Base-by-base conservation (phyloP, 1,140 invertebrate genomes). In the Drosophila kanapiae region DNA sequence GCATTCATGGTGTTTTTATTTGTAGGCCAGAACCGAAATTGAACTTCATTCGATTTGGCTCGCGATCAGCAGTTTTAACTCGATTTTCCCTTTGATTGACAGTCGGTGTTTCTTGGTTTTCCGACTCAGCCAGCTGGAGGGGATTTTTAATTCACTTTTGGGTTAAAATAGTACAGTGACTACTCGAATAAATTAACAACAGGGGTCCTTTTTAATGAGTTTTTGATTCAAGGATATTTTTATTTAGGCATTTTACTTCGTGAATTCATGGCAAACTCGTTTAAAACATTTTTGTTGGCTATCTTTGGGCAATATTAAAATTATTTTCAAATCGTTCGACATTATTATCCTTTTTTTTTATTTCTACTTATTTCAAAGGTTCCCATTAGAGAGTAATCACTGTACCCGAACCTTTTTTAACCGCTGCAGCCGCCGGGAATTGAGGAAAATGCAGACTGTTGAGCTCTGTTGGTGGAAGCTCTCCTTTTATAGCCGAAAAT, bases 51-150 rank as follows among this genome's bases (percentile, higher is more conserved):
- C 27, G 53, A 72, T 72, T 72, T 49, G 35, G 14, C 13, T 8
- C 9, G 53, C 37, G 69, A 71, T 72, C 69, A 43, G 40, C 45
- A 11, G 38, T 16, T 57, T 38, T 57, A 71, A 71, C 49, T 71
- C 49, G 43, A 72, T 72, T 72, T 37, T 18, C 6, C 29, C 13
- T 18, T 59, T 59, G 65, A 71, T 48, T 71, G 69, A 37, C 51
- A 72, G 18, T 48, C 43, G 23, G 23, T 2, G 49, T 16, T 35
- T 11, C 45, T 58, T 38, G 64, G 29, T 56, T 54, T 62, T 29
- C 16, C 27, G 8, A n/a, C 9, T 27, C n/a, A 14, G 14, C 13
- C 23, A 23, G 23, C 23, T 59, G 14, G 35, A 40, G 23, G 35
- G 10, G 13, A n/a, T 18, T 57, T 63, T 2, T 10, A 31, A 14